Evolutionary conservation across 1,140 invertebrate genomes (phyloP).

Genomic region (Berghia stephanieae): DNA sequence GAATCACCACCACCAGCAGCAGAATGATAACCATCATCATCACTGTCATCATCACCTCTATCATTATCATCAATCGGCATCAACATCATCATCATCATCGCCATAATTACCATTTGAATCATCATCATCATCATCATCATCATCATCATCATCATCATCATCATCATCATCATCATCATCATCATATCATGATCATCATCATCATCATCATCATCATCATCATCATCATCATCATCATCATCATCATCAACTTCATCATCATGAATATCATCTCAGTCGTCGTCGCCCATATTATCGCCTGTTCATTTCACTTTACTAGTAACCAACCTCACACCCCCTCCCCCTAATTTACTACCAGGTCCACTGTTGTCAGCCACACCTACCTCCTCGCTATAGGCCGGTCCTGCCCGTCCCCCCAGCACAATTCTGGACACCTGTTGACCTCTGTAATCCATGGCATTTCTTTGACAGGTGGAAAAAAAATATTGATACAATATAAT

Average conservation of each 20-base stretch:
- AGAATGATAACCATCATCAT: too few relatives aligned
- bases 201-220: not conserved
- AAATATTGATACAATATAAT: too few relatives aligned
- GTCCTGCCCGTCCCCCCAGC: constrained; percentile 19
- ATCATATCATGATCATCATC: not conserved
- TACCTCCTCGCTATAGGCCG: constrained; percentile 15
- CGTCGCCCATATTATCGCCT: not conserved
- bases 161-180: too few relatives aligned
- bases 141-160: too few relatives aligned
- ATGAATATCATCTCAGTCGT: not conserved
- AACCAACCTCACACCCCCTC: not conserved
- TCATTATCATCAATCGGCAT: too few relatives aligned
- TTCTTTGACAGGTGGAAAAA: constrained; percentile 26
- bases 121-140: too few relatives aligned
- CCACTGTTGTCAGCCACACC: constrained; percentile 15
- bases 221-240: not conserved
- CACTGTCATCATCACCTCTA: too few relatives aligned
- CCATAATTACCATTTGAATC: too few relatives aligned
- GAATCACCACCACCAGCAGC: too few relatives aligned
- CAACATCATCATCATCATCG: too few relatives aligned
- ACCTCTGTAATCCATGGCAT: constrained; percentile 12
- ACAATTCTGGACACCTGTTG: constrained; percentile 22
- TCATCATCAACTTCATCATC: not conserved
- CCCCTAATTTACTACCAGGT: not conserved
- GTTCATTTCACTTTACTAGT: not conserved